Conservation (phyloP, 2,797 vertebrate species). For the Micromesistius poutassou region DNA sequence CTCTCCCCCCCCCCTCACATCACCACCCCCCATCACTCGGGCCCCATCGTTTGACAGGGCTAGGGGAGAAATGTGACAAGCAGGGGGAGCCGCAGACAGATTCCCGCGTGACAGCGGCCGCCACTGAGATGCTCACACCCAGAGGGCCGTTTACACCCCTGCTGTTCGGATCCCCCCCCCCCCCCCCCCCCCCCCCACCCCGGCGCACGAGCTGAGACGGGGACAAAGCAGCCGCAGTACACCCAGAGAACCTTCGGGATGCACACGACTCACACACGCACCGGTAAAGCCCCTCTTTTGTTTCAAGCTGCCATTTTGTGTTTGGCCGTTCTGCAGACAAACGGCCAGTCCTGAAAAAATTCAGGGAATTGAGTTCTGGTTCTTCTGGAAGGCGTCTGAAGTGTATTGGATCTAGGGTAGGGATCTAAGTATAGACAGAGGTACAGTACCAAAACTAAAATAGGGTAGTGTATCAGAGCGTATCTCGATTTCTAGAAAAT, state of each 20-base stretch:
- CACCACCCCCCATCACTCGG: slow-evolving; percentile 24
- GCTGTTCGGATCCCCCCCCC: too few species aligned
- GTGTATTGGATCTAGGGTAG: neutral
- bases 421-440: neutral
- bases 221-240: neutral
- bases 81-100: slow-evolving; percentile 43
- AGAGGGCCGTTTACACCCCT: neutral
- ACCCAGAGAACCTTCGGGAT: neutral
- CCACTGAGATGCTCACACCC: neutral
- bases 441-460: neutral
- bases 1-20: neutral
- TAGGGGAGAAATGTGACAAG: slow-evolving; percentile 49
- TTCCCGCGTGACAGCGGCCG: slow-evolving; percentile 5
- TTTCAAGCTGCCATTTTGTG: neutral
- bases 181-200: too few species aligned
- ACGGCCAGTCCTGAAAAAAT: neutral
- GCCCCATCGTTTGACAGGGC: slow-evolving; percentile 57
- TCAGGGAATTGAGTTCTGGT: neutral
- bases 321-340: neutral
- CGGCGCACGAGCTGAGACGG: neutral
- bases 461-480: slow-evolving; percentile 1
- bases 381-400: neutral
- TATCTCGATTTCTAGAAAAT: neutral
- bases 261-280: too few species aligned
- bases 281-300: too few species aligned